These are phyloP conservation scores for Monopterus albus DNA, from an alignment of 2,113 vertebrate species.

Conservation along the genomic window DNA sequence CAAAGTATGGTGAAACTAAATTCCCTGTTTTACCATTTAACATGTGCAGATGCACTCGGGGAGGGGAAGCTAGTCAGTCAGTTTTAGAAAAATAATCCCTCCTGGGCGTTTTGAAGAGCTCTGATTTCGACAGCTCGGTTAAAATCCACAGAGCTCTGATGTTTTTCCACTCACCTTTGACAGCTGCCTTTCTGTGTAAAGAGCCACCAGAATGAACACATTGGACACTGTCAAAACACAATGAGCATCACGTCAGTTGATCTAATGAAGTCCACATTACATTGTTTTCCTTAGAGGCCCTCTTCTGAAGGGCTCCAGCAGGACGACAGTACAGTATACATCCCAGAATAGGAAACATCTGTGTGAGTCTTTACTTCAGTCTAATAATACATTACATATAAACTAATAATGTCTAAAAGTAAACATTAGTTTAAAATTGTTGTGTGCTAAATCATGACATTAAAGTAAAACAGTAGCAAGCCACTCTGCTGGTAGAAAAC, in stretches of 20 bases:
- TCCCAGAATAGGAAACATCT: not conserved
- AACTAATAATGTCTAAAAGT: too few relatives aligned
- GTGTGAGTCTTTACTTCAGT: too few relatives aligned
- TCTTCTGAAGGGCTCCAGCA: not conserved
- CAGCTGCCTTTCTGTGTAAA: slow-evolving; percentile 87
- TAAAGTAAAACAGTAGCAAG: not conserved
- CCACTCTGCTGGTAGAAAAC: not conserved
- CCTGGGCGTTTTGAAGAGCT: slow-evolving; percentile 31
- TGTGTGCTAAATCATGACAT: not conserved
- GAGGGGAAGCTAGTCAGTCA: slow-evolving; percentile 37
- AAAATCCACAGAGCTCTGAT: slow-evolving; percentile 20
- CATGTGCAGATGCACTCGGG: slow-evolving; percentile 39
- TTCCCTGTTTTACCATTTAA: slow-evolving; percentile 49
- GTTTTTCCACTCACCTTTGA: slow-evolving; percentile 82
- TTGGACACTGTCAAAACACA: slow-evolving; percentile 84
- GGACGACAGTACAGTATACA: not conserved
- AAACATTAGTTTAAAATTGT: too few relatives aligned
- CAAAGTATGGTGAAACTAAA: slow-evolving; percentile 58
- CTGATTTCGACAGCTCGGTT: slow-evolving; percentile 32
- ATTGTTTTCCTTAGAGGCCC: not conserved
- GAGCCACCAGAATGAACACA: slow-evolving; percentile 82
- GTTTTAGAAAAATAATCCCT: slow-evolving; percentile 58
- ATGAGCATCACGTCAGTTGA: slow-evolving; percentile 13
- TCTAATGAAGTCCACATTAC: not conserved
- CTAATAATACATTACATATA: too few relatives aligned